A percentile compares a stretch with the other conserved stretches of the same genome.
Conservation (phyloP, 2,797 vertebrate genomes). For the Ctenopoma multispine region DNA sequence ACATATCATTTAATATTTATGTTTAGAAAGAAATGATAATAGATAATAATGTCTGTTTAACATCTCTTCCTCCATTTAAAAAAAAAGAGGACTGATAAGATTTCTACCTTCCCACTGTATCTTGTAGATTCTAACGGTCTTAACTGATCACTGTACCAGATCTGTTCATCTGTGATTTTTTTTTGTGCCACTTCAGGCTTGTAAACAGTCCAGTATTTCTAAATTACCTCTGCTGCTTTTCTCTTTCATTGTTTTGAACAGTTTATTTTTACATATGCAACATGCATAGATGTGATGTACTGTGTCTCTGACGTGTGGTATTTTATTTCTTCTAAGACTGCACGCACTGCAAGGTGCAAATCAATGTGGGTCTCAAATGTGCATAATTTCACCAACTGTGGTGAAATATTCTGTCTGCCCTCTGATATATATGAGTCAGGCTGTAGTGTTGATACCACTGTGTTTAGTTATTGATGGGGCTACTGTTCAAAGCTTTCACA, state of each 20-base stretch:
- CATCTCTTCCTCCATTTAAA: neutral
- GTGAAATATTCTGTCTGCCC: neutral
- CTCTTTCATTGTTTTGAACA: neutral
- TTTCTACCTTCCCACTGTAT: neutral
- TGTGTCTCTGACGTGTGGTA: neutral
- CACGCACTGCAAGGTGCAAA: neutral
- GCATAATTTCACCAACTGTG: too few relatives aligned
- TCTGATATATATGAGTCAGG: neutral
- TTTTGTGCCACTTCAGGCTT: slow-evolving; percentile 18
- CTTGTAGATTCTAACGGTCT: neutral
- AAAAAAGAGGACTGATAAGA: neutral
- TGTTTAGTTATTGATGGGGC: slow-evolving; percentile 40
- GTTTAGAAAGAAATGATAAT: slow-evolving; percentile 27
- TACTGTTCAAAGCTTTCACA: slow-evolving; percentile 34
- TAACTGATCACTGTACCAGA: neutral
- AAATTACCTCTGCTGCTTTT: slow-evolving; percentile 47
- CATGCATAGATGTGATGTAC: neutral
- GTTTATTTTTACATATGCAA: slow-evolving; percentile 1
- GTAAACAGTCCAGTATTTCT: slow-evolving; percentile 22
- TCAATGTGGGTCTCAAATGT: too few relatives aligned
- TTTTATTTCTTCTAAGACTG: neutral
- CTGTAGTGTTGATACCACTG: slow-evolving; percentile 29
- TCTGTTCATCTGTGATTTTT: slow-evolving; percentile 18
- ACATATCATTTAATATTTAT: slow-evolving; percentile 18
- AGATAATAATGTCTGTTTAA: neutral